These are phyloP conservation scores for Carcharodon carcharias DNA, from an alignment of 2,797 vertebrate species.

Conservation along the genomic window DNA sequence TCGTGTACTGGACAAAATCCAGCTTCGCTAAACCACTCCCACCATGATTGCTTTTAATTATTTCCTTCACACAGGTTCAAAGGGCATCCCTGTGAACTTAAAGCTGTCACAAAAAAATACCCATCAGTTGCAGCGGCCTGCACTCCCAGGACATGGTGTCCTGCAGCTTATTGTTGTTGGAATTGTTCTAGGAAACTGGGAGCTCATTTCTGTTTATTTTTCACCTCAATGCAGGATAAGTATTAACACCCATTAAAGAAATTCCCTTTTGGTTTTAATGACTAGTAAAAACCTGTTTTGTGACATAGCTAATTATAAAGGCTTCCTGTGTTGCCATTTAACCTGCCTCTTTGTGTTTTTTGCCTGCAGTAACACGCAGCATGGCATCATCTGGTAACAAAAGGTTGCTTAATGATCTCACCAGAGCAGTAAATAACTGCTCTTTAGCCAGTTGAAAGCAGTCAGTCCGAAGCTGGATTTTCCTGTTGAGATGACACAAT, in stretches of 20 bases:
- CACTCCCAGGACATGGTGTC: neutral
- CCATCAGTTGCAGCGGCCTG: neutral
- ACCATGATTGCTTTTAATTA: neutral
- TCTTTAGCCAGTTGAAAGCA: neutral
- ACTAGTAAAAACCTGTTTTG: neutral
- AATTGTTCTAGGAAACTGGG: neutral
- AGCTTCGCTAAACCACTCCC: neutral
- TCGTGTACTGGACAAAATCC: neutral
- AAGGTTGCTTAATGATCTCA: neutral
- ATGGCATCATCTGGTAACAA: slow-evolving; percentile 8
- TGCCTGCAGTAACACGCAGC: neutral
- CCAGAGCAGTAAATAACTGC: neutral
- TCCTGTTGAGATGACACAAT: neutral
- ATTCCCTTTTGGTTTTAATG: slow-evolving; percentile 11
- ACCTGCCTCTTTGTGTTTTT: neutral
- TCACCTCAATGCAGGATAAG: neutral
- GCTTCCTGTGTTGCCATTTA: neutral
- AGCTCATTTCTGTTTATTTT: neutral
- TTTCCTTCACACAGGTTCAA: neutral
- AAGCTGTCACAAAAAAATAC: neutral
- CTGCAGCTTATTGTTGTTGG: neutral
- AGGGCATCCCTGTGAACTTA: neutral
- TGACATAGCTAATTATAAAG: neutral
- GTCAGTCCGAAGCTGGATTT: neutral
- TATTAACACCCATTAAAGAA: slow-evolving; percentile 12